Base-by-base conservation (phyloP, 1,140 invertebrate genomes). In the Hypothenemus hampei region DNA sequence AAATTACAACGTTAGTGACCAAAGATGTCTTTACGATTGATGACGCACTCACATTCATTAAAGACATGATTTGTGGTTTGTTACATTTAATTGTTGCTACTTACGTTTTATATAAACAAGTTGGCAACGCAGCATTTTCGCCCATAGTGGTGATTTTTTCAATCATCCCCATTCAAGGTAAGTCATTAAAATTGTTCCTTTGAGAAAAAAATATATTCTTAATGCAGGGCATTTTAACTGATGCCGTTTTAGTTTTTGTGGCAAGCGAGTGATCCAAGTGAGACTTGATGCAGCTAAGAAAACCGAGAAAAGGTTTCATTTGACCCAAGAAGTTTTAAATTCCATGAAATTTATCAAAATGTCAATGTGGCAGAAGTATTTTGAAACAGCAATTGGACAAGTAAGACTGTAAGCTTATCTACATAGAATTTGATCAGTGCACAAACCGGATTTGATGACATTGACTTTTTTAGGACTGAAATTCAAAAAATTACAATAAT, bases 1-100 rank as follows among this genome's bases (percentile, higher is more conserved):
- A 96, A 75, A 84, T 95, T 67, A 85, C 96, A 11, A 97, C 96
- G 72, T 75, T 97, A 3, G 76, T 97, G 57, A 92, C 91, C 8
- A 97, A 95, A 71, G 93, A 97, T 70, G 83, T 88, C 35, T 83
- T 82, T 46, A 75, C 83, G 13, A 81, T 89, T 63, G 85, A 89
- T 65, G 74, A 78, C 24, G 79, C 80, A 1, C 73, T 85, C 10
- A 29, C 24, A 23, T 44, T 58, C 21, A 20, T 61, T n/a, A 85
- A 89, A 67, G 86, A 85, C 65, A 74, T 89, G 55, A 88, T 84
- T 84, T 78, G 89, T 41, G 90, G 87, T 0, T 89, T 91, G 1
- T 60, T 91, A 8, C 86, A 93, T 65, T 84, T 87, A 6, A 71
- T 84, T 29, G 78, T 89, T 50, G 77, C 88, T 31, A 81, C 85